Percentiles rank a stretch among this genome's conserved stretches.
Conservation (phyloP, 2,888 invertebrate genomes). For the Agriopis leucophaearia region DNA sequence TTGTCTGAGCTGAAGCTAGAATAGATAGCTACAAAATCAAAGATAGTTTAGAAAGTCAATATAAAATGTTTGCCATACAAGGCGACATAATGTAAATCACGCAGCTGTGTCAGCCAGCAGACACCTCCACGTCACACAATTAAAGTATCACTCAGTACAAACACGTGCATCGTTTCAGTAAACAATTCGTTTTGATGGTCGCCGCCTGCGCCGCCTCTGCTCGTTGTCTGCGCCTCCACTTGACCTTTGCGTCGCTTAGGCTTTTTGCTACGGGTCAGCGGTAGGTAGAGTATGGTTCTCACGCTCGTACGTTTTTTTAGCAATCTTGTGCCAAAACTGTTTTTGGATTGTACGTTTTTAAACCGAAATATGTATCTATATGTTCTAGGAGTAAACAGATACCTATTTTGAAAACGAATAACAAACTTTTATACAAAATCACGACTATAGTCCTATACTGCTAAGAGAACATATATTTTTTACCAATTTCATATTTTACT, state of each 20-base stretch:
- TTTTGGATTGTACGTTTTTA: not conserved
- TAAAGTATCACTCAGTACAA: slow-evolving; percentile 53
- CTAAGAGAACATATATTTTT: no score
- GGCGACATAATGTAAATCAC: not conserved
- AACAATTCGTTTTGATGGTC: slow-evolving; percentile 67
- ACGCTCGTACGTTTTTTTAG: slow-evolving; percentile 4
- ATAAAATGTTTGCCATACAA: not conserved
- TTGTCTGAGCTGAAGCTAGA: no score
- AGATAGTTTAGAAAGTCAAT: no score
- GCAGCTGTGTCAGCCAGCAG: slow-evolving; percentile 38
- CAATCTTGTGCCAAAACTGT: not conserved
- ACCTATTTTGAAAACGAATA: not conserved
- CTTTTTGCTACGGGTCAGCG: slow-evolving; percentile 22
- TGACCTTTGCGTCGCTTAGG: slow-evolving; percentile 36
- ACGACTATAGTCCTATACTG: no score
- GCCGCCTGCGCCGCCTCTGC: slow-evolving; percentile 33
- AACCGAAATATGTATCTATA: not conserved
- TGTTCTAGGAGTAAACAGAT: not conserved
- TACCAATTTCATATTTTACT: no score
- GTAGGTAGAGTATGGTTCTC: slow-evolving; percentile 17
- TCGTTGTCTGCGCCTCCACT: slow-evolving; percentile 37
- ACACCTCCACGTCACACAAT: slow-evolving; percentile 32
- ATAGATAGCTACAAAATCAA: no score
- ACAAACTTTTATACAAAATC: not conserved
- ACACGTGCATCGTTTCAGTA: slow-evolving; percentile 72